Conservation (phyloP, 2,113 vertebrate species). For the Lanius collurio region DNA sequence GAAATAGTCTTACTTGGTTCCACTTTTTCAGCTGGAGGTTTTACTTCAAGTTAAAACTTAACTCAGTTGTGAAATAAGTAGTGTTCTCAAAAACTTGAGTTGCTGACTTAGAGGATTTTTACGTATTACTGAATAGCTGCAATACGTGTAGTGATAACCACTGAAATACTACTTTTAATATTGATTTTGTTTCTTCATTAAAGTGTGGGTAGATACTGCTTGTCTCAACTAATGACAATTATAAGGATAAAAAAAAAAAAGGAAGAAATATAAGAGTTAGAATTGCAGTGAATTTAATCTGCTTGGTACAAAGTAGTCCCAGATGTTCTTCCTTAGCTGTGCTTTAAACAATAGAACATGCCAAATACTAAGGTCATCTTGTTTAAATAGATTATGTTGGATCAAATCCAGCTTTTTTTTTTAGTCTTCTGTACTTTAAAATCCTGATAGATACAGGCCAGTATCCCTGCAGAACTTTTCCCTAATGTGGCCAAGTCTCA, state of each 20-base stretch:
- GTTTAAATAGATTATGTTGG: neutral
- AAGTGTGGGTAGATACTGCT: neutral
- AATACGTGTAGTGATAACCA: neutral
- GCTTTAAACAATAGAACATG: conserved; percentile 24
- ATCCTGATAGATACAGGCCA: neutral
- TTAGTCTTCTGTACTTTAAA: neutral
- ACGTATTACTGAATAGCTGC: neutral
- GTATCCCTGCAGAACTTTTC: neutral
- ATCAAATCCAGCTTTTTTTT: neutral
- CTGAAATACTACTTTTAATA: neutral
- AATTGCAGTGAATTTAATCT: neutral
- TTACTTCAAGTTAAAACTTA: neutral
- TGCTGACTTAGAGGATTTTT: neutral
- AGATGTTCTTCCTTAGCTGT: conserved; percentile 10
- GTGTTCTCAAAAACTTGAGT: neutral
- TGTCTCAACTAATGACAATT: neutral
- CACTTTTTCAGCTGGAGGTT: neutral
- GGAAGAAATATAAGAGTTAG: neutral
- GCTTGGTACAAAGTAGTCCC: neutral
- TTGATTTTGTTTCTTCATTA: neutral
- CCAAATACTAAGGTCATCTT: neutral
- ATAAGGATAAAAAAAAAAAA: neutral
- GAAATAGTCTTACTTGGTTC: neutral
- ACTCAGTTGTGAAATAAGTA: neutral
- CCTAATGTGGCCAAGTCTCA: neutral